Conservation (phyloP, 2,797 vertebrate genomes). For the Glyptemys insculpta region DNA sequence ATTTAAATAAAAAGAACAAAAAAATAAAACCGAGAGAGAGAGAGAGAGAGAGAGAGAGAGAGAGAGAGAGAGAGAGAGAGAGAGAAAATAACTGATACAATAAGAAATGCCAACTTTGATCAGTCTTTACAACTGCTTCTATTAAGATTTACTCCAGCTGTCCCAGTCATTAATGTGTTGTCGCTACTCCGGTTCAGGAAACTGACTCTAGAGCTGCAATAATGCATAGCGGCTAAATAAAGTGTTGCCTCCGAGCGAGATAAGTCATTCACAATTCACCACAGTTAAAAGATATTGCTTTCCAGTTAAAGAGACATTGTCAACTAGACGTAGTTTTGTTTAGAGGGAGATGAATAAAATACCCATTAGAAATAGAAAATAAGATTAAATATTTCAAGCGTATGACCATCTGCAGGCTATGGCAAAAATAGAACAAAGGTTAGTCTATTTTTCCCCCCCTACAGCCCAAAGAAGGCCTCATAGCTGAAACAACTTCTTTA, state of each 20-base stretch:
- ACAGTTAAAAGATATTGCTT: background rate
- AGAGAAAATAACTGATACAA: background rate
- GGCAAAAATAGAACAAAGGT: background rate
- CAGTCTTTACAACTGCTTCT: background rate
- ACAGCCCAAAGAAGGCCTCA: background rate
- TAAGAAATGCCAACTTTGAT: slow-evolving; percentile 40
- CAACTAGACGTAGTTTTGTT: background rate
- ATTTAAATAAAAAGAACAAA: background rate
- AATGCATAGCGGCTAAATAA: background rate
- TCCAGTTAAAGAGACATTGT: slow-evolving; percentile 1
- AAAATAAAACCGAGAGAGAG: background rate
- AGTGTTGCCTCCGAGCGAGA: slow-evolving; percentile 1
- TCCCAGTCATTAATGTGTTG: background rate
- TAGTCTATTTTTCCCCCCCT: background rate
- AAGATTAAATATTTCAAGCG: background rate
- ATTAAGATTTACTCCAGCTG: slow-evolving; percentile 19
- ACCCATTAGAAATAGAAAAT: background rate
- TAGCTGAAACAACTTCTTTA: background rate
- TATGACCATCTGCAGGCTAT: background rate
- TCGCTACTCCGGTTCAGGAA: background rate
- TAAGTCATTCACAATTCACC: slow-evolving; percentile 27
- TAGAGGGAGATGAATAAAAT: background rate
- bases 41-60: background rate
- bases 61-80: background rate
- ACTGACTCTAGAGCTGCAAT: background rate